These are phyloP conservation scores for Cantharis nigra DNA, from an alignment of 2,888 invertebrate species.

Conservation along the genomic window DNA sequence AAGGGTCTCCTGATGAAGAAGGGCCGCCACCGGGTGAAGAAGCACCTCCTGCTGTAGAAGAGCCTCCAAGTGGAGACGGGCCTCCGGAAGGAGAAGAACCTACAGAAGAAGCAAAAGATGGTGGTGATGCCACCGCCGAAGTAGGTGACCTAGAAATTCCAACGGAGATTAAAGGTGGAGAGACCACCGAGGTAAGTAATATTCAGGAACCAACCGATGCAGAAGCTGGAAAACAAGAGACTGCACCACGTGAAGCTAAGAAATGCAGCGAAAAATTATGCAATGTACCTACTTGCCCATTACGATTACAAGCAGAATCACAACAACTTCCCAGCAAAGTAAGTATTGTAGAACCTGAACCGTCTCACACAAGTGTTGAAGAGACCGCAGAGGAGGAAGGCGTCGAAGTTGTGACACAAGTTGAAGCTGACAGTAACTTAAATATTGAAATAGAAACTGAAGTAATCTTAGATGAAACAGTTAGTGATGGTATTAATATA, in stretches of 20 bases:
- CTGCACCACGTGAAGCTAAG: not conserved
- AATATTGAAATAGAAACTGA: slow-evolving; percentile 41
- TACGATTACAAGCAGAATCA: not conserved
- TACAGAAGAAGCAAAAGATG: not conserved
- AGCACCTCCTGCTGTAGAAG: not conserved
- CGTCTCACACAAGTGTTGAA: not conserved
- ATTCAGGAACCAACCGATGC: not conserved
- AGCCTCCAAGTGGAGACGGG: not conserved
- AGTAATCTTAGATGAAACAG: slow-evolving; percentile 1
- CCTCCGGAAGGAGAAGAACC: not conserved
- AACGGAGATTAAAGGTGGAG: not conserved
- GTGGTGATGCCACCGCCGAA: not conserved
- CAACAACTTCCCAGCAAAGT: not conserved
- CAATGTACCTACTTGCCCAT: not conserved
- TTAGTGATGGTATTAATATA: slow-evolving; percentile 41
- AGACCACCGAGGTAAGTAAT: not conserved
- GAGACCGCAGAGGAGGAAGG: not conserved
- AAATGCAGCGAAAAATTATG: not conserved
- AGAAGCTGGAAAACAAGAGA: not conserved
- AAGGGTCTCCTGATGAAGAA: not conserved
- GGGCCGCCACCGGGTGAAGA: not conserved
- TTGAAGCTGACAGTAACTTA: slow-evolving; percentile 37
- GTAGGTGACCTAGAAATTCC: not conserved
- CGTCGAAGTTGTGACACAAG: slow-evolving; percentile 9
- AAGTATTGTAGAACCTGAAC: not conserved